These are phyloP conservation scores for Upupa epops DNA, from an alignment of 2,113 vertebrate genomes.

Conservation along the genomic window DNA sequence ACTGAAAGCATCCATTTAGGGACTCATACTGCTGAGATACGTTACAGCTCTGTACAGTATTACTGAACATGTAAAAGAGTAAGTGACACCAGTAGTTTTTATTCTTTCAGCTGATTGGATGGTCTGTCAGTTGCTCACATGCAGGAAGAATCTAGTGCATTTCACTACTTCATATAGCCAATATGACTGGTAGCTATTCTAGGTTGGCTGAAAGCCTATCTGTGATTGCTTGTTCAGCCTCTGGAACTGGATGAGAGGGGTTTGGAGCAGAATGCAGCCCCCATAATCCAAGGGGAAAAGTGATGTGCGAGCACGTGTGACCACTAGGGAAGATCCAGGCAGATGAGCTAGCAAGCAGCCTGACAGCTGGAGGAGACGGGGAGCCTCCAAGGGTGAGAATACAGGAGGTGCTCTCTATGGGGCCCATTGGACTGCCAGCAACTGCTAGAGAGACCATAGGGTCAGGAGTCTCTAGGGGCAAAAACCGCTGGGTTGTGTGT, in stretches of 20 bases:
- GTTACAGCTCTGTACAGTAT: neutral
- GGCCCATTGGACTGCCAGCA: neutral
- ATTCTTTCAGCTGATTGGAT: neutral
- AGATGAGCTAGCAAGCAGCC: rapidly evolving
- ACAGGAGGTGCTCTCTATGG: neutral
- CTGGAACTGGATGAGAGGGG: no score
- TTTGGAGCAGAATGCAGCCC: no score
- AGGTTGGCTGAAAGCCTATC: neutral
- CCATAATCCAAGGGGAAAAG: no score
- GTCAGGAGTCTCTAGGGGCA: neutral
- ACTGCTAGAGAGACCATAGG: neutral
- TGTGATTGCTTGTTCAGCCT: neutral
- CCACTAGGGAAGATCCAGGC: neutral
- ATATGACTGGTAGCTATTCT: neutral
- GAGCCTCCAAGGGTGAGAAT: neutral
- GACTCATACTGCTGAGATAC: neutral
- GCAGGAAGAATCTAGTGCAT: neutral
- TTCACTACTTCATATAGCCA: neutral
- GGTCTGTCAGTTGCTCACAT: neutral
- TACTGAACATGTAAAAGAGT: neutral
- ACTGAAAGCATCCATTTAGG: neutral
- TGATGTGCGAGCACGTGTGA: neutral
- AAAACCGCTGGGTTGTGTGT: neutral
- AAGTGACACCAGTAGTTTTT: neutral
- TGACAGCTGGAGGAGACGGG: neutral